phyloP scores from a whole-genome alignment of 2,888 invertebrate species.

The Therioaphis trifolii region DNA sequence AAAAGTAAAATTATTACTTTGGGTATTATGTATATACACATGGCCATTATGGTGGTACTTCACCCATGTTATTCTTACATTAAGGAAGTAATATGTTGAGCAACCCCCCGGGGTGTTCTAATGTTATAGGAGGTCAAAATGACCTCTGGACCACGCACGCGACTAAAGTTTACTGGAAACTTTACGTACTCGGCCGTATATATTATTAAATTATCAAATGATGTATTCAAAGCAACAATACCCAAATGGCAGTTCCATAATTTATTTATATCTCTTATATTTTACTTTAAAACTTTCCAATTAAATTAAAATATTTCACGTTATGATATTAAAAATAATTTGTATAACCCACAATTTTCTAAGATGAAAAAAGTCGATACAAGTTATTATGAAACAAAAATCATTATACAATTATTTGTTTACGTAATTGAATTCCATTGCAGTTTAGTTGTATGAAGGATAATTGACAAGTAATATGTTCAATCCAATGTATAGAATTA shows the following conservation, averaged over 20 bases:
- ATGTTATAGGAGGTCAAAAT: constrained; percentile 36
- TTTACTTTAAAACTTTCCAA: not conserved
- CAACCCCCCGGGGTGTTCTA: constrained; percentile 23
- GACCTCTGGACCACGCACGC: constrained; percentile 23
- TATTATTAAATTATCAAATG: constrained; percentile 45
- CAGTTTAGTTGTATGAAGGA: too few species aligned
- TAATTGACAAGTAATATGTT: too few species aligned
- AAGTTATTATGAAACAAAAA: not conserved
- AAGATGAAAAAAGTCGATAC: too few species aligned
- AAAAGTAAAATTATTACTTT: not conserved
- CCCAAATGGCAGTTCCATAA: not conserved
- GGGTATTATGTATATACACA: constrained; percentile 1
- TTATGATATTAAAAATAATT: not conserved
- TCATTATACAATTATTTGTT: not conserved
- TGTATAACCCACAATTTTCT: not conserved
- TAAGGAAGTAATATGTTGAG: not conserved
- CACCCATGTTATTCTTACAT: constrained; percentile 11
- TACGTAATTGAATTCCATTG: not conserved
- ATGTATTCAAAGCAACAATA: constrained; percentile 22
- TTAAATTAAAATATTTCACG: not conserved
- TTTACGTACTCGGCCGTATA: constrained; percentile 14
- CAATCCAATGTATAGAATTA: too few species aligned
- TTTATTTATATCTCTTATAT: constrained; percentile 14
- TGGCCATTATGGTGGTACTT: not conserved
- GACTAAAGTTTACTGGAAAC: constrained; percentile 44